phyloP scores from a whole-genome alignment of 2,888 invertebrate species.

The Aphodius sticticus region DNA sequence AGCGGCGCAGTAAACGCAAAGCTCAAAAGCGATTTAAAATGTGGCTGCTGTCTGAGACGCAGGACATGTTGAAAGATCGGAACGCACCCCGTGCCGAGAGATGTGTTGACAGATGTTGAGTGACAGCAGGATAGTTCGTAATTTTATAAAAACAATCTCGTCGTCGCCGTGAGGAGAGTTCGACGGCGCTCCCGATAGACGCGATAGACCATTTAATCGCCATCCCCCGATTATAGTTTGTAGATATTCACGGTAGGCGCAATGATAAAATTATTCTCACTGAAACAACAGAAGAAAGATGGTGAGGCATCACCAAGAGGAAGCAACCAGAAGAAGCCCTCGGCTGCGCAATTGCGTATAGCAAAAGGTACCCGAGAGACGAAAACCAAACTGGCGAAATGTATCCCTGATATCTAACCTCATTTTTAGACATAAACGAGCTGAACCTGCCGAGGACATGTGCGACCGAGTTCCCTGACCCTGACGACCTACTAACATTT shows the following conservation, averaged over 20 bases:
- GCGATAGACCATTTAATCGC: conserved; percentile 5
- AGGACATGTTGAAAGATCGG: conserved; percentile 28
- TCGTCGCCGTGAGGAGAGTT: conserved; percentile 31
- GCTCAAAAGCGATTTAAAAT: conserved; percentile 23
- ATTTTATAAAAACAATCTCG: conserved; percentile 41
- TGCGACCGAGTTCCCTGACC: conserved; percentile 94
- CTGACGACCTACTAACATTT: conserved; percentile 94
- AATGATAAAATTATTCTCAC: conserved; percentile 98
- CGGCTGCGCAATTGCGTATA: conserved; percentile 95
- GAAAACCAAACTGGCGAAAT: background rate
- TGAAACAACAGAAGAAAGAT: conserved; percentile 99
- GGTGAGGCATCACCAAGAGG: conserved; percentile 82
- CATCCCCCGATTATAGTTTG: conserved; percentile 23
- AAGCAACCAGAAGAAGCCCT: conserved; percentile 89
- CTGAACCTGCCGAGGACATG: conserved; percentile 97
- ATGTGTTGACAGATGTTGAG: conserved; percentile 42
- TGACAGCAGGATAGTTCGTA: conserved; percentile 42
- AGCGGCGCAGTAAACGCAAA: conserved; percentile 17
- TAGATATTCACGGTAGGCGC: conserved; percentile 28
- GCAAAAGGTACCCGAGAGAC: conserved; percentile 81
- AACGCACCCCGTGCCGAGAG: conserved; percentile 33
- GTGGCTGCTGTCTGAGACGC: conserved; percentile 21
- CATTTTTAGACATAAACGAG: conserved; percentile 91
- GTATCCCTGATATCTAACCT: conserved; percentile 5
- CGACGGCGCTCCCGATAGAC: conserved; percentile 28